phyloP scores from a whole-genome alignment of 2,888 invertebrate species.

The Agrochola circellaris region DNA sequence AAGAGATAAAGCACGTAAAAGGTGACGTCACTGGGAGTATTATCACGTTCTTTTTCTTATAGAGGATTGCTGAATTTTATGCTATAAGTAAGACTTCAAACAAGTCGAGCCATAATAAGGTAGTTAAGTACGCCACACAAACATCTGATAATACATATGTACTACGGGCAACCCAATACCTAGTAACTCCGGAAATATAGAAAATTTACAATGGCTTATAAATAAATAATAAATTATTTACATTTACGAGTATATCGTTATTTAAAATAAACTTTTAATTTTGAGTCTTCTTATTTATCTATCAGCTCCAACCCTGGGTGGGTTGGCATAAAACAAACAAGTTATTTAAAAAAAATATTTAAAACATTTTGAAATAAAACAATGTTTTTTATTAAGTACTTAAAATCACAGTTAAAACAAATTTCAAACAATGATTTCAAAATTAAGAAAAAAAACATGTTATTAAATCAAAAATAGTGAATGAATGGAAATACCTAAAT shows the following conservation, averaged over 20 bases:
- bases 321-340: too few species aligned
- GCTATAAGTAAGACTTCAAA: background rate
- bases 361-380: too few species aligned
- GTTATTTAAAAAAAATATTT: too few species aligned
- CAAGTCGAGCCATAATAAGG: background rate
- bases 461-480: too few species aligned
- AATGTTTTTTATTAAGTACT: too few species aligned
- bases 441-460: too few species aligned
- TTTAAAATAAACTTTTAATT: constrained; percentile 44
- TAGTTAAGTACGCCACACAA: background rate
- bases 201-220: background rate
- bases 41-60: background rate
- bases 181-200: background rate
- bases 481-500: too few species aligned
- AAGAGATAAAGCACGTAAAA: constrained; percentile 23
- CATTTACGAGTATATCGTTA: constrained; percentile 22
- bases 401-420: too few species aligned
- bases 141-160: background rate
- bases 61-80: constrained; percentile 3
- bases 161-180: too few species aligned
- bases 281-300: constrained; percentile 21
- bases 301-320: constrained; percentile 17
- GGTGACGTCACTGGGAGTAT: background rate
- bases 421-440: too few species aligned
- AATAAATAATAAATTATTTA: background rate